phyloP scores from a whole-genome alignment of 2,113 vertebrate genomes.

The Cavia porcellus region DNA sequence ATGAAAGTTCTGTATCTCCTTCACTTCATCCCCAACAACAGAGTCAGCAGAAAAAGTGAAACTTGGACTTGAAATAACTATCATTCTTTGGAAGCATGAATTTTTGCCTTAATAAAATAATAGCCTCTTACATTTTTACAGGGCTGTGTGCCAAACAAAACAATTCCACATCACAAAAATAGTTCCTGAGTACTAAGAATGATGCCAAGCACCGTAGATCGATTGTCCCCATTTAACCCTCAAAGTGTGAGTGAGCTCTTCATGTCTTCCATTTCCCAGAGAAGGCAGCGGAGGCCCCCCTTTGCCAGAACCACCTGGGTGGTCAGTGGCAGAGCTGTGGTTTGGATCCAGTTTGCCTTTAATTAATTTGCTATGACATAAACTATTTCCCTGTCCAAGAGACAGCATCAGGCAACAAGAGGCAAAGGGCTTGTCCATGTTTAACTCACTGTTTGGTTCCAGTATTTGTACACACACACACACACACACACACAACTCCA shows the following conservation, averaged over 20 bases:
- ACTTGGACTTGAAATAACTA: conserved; percentile 44
- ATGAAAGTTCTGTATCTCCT: not conserved
- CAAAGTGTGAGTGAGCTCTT: not conserved
- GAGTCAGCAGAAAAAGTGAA: conserved; percentile 62
- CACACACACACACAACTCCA: not conserved
- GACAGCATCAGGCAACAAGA: not conserved
- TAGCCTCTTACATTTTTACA: not conserved
- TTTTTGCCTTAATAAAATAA: conserved; percentile 70
- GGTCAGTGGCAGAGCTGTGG: not conserved
- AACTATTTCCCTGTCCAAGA: not conserved
- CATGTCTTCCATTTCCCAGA: conserved; percentile 22
- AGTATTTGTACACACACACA: not conserved
- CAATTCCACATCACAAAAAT: conserved; percentile 41
- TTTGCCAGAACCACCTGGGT: not conserved
- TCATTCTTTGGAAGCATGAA: conserved; percentile 60
- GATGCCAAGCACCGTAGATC: conserved; percentile 4
- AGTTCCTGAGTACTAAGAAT: conserved; percentile 28
- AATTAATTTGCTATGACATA: not conserved
- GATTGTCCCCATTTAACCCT: not conserved
- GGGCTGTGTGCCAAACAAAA: conserved; percentile 28
- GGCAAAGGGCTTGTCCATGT: not conserved
- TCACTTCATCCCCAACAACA: not conserved
- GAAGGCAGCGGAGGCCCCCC: conserved; percentile 48
- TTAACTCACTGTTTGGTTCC: not conserved
- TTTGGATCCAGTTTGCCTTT: not conserved